phyloP scores from a whole-genome alignment of 2,113 vertebrate species.

The Hyla sarda region DNA sequence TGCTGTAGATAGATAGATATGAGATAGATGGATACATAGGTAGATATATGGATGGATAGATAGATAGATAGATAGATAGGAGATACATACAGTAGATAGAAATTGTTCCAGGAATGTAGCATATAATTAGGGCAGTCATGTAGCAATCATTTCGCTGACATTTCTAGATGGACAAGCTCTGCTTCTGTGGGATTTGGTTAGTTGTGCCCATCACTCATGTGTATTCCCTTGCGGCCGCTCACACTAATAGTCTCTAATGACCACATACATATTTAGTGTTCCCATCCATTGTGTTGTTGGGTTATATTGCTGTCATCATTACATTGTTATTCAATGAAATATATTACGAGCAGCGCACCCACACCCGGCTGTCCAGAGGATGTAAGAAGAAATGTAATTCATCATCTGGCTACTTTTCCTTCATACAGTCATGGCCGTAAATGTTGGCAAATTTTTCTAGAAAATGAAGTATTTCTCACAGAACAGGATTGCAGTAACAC shows the following conservation, averaged over 20 bases:
- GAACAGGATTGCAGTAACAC: too few relatives aligned
- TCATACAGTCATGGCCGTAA: too few relatives aligned
- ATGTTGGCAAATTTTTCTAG: too few relatives aligned
- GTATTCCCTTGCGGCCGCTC: constrained; percentile 13
- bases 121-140: background rate
- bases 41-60: background rate
- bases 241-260: constrained; percentile 32
- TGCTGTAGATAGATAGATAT: too few relatives aligned
- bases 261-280: constrained; percentile 14
- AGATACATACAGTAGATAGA: background rate
- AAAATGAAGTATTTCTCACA: too few relatives aligned
- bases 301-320: background rate
- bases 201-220: constrained; percentile 20
- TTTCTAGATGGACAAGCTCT: constrained; percentile 1
- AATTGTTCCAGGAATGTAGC: background rate
- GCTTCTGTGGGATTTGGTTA: background rate
- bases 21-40: background rate
- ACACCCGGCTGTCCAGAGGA: too few relatives aligned
- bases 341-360: background rate
- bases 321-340: background rate
- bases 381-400: too few relatives aligned
- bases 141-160: constrained; percentile 14
- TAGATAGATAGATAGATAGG: background rate
- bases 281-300: background rate
- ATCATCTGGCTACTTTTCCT: too few relatives aligned